Evolutionary conservation across 2,888 invertebrate genomes (phyloP), one percentile per base, ranked within the genome.

Genomic region (Sinohyriopsis cumingii): DNA sequence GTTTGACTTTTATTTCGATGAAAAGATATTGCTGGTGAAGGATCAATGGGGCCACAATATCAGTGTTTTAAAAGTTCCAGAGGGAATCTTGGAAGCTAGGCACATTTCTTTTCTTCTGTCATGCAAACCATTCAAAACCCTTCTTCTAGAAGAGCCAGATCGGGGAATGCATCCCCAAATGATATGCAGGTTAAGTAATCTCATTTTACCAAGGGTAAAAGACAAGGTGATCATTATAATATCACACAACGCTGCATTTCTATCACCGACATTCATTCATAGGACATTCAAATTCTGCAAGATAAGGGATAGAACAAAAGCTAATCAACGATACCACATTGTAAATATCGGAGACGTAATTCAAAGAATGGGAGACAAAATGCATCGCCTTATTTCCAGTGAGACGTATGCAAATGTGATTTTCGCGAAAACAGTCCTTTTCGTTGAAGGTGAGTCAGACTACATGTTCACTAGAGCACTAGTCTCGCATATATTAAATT

Each of bases 81-180:
- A 64, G 55, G 64, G 68, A 15, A 22, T 59, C 5, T 55, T 64
- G 24, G 68, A 64, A 54, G 68, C 68, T 2, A 64, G 54, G 22
- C 59, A 20, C 15, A 55, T 59, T 33, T 57, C 68, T 12, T 60
- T 69, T 1, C 25, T 64, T 5, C 55, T 69, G 9, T 55, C 68
- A 20, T 53, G 55, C 25, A 33, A 64, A 4, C 53, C 55, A 0
- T 69, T 69, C 25, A 64, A 54, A 53, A 69, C 68, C 15, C 19
- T 69, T n/a, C 55, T 59, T 54, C 64, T 69, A 1, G 68, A 69
- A 54, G 68, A 69, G 5, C 68, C 68, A 20, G 68, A 64, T 25
- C 53, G 64, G 45, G 68, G 68, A 12, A 69, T 69, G 68, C 68
- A 69, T 57, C 54, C 59, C n/a, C 68, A 69, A 28, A 69, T 69